Percentiles rank a stretch among this genome's conserved stretches.
Conservation (phyloP, 2,888 invertebrate genomes). For the Kryphioiulus occultus region DNA sequence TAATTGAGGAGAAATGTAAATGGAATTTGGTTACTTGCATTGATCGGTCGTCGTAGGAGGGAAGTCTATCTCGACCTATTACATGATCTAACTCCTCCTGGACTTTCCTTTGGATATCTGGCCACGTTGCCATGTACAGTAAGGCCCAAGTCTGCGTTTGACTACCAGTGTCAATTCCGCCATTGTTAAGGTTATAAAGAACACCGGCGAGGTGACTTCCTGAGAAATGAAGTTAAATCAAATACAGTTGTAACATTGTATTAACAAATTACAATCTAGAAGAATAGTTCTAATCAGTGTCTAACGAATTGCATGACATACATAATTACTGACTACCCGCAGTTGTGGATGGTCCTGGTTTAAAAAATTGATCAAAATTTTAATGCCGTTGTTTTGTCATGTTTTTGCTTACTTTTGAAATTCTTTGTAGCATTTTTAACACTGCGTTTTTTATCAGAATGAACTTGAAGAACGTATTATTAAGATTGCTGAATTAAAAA, state of each 20-base stretch:
- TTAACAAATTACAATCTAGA: no score
- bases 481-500: no score
- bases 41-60: constrained; percentile 74
- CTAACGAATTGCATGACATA: no score
- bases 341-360: no score
- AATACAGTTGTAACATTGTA: not conserved
- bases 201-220: not conserved
- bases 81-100: constrained; percentile 87
- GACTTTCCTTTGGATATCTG: constrained; percentile 79
- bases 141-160: constrained; percentile 88
- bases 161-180: constrained; percentile 70
- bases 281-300: no score
- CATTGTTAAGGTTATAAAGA: constrained; percentile 28
- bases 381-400: not conserved
- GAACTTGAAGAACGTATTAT: no score
- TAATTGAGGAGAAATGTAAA: no score
- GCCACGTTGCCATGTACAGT: constrained; percentile 85
- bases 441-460: no score
- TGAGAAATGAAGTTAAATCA: not conserved
- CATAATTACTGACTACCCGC: no score
- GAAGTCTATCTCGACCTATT: constrained; percentile 72
- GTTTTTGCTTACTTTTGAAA: no score
- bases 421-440: no score
- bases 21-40: not conserved
- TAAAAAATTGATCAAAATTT: no score